These are phyloP conservation scores for Hartigia nigra DNA, from an alignment of 2,888 invertebrate species.

Conservation along the genomic window DNA sequence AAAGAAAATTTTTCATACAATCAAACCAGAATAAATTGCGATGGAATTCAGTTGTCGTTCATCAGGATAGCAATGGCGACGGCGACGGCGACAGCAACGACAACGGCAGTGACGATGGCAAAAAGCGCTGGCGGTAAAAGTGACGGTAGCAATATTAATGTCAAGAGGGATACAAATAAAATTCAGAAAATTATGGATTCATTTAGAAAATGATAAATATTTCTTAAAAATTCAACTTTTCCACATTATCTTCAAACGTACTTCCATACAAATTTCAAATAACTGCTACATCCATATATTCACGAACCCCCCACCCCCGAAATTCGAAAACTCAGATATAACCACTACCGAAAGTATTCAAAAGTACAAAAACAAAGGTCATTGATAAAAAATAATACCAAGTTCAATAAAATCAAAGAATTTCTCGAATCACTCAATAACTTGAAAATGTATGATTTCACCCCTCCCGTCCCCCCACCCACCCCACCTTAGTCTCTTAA, in stretches of 20 bases:
- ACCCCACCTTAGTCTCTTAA: not conserved
- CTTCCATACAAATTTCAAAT: not conserved
- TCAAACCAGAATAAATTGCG: no score
- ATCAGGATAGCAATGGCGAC: not conserved
- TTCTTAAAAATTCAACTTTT: not conserved
- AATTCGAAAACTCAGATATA: no score
- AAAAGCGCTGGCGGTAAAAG: not conserved
- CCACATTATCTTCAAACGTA: no score
- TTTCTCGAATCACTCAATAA: not conserved
- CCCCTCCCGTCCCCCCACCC: not conserved
- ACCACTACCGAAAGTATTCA: no score
- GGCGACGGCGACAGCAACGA: not conserved
- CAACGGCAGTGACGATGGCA: not conserved
- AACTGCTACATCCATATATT: not conserved
- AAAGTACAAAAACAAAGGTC: no score
- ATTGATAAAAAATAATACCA: no score
- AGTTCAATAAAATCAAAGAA: not conserved
- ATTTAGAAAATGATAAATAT: not conserved
- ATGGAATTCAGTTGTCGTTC: not conserved
- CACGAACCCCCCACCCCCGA: fast-evolving
- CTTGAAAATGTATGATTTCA: not conserved
- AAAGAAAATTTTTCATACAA: not conserved
- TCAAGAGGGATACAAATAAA: not conserved
- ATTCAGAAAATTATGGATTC: not conserved
- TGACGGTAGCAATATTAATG: not conserved